These are phyloP conservation scores for Semnopithecus entellus DNA, from an alignment of 2,113 vertebrate genomes.

Conservation along the genomic window DNA sequence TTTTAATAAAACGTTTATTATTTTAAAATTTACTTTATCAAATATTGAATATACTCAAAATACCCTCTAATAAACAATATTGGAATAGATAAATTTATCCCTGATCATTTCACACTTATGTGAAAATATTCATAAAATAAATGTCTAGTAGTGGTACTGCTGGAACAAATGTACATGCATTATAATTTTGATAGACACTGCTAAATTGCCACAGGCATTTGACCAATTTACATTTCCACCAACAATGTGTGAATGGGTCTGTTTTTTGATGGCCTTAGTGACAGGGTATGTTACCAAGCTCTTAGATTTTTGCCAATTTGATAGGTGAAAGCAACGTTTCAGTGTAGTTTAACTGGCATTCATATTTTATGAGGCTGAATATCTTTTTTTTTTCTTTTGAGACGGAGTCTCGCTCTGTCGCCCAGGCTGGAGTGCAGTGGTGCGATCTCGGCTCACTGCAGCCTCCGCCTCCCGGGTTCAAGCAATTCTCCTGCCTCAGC, in stretches of 20 bases:
- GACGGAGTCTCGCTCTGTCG: too few relatives aligned
- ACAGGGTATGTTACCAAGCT: background rate
- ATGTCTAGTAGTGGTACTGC: background rate
- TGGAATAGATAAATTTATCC: background rate
- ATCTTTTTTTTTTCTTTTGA: background rate
- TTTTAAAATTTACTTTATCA: background rate
- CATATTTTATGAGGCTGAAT: background rate
- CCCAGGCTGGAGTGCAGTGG: too few relatives aligned
- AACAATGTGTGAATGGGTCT: background rate
- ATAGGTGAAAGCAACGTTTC: background rate
- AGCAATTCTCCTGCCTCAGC: too few relatives aligned
- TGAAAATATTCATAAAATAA: background rate
- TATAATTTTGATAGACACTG: background rate
- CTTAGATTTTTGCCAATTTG: background rate
- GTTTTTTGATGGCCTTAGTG: background rate
- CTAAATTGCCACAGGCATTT: background rate
- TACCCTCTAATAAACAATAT: background rate
- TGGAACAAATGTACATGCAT: background rate
- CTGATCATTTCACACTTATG: background rate
- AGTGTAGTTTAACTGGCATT: background rate
- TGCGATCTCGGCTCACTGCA: too few relatives aligned
- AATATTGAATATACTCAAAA: background rate
- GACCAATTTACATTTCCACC: background rate
- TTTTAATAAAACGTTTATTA: background rate
- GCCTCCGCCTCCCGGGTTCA: too few relatives aligned